These are phyloP conservation scores for Synodontis membranacea DNA, from an alignment of 2,113 vertebrate species.

Conservation along the genomic window DNA sequence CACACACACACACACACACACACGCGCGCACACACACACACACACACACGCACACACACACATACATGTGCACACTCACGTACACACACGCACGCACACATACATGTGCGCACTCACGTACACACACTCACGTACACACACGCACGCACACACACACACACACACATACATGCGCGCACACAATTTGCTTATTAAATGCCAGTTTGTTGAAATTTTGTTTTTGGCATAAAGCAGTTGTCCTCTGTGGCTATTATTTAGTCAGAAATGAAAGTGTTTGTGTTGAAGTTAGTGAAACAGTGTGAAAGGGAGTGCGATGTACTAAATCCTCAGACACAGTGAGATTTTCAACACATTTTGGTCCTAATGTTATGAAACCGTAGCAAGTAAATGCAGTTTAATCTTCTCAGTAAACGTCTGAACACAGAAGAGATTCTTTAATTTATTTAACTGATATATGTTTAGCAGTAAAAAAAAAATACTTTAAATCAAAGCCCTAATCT, in stretches of 20 bases:
- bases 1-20: no score
- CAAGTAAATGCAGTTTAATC: not conserved
- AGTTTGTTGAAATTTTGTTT: no score
- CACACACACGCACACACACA: not conserved
- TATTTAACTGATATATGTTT: no score
- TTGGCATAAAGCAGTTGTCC: no score
- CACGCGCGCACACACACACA: not conserved
- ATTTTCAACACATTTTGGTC: not conserved
- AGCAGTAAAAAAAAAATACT: no score
- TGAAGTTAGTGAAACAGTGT: not conserved
- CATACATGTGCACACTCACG: no score
- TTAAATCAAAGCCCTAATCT: not conserved
- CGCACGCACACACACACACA: not conserved
- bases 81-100: not conserved
- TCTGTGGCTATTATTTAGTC: not conserved
- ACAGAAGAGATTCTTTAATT: no score
- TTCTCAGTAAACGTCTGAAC: not conserved
- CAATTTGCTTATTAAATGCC: not conserved
- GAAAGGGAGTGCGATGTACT: not conserved
- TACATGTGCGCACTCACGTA: not conserved
- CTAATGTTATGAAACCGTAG: not conserved
- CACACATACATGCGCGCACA: not conserved
- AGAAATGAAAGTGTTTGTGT: not conserved
- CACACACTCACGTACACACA: not conserved
- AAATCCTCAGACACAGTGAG: not conserved